phyloP scores from a whole-genome alignment of 2,888 invertebrate genomes.

The Drosophila prostipennis region DNA sequence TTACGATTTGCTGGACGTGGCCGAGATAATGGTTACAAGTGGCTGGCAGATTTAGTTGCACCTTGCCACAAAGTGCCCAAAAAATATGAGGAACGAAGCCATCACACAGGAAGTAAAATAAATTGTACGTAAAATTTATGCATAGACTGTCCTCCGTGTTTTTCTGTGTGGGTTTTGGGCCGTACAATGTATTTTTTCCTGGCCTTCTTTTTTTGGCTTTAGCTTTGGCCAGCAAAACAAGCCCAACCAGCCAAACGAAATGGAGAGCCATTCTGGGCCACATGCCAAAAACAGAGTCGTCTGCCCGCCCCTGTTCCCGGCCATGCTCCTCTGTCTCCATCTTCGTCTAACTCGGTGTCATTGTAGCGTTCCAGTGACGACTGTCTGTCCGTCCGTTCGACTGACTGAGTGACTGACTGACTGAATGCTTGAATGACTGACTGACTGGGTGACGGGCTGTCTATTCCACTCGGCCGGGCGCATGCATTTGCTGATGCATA shows the following conservation, averaged over 20 bases:
- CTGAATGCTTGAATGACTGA: constrained; percentile 19
- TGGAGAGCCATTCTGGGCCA: constrained; percentile 52
- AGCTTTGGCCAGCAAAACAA: constrained; percentile 43
- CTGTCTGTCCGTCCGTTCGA: constrained; percentile 22
- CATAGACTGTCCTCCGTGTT: constrained; percentile 32
- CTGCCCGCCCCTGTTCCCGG: constrained; percentile 12
- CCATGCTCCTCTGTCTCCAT: constrained; percentile 6
- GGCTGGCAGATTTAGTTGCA: constrained; percentile 44
- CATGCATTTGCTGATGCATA: constrained; percentile 60
- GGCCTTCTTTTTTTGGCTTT: constrained; percentile 11
- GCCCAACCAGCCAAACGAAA: constrained; percentile 43
- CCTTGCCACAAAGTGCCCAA: constrained; percentile 52
- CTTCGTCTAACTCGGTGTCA: constrained; percentile 30
- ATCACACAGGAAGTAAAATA: constrained; percentile 43
- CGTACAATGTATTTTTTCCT: constrained; percentile 4
- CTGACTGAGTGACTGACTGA: constrained; percentile 27
- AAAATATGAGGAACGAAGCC: constrained; percentile 46
- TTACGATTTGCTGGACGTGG: constrained; percentile 5
- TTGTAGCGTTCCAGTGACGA: constrained; percentile 41
- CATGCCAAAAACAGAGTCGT: constrained; percentile 58
- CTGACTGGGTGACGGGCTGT: constrained; percentile 59
- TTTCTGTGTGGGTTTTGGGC: constrained; percentile 11
- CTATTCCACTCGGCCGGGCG: constrained; percentile 51
- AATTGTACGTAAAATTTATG: constrained; percentile 58
- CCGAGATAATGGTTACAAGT: constrained; percentile 2